A percentile compares a stretch with the other conserved stretches of the same genome.
Conservation (phyloP, 2,113 vertebrate species). For the Tragulus kanchil region DNA sequence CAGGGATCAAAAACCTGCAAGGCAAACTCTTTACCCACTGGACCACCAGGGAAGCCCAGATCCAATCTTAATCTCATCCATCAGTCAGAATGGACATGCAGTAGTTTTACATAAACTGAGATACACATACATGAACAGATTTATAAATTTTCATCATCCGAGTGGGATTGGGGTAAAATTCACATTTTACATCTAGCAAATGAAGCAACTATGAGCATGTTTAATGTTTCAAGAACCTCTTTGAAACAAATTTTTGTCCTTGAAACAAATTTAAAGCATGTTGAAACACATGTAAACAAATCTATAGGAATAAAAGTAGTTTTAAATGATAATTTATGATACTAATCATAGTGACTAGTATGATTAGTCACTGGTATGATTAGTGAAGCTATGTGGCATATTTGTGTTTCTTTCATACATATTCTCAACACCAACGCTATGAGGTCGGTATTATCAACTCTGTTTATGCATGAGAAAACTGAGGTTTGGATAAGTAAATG, state of each 20-base stretch:
- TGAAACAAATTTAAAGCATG: not conserved
- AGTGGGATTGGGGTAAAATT: not conserved
- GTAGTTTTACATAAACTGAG: not conserved
- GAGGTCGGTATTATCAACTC: not conserved
- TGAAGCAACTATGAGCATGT: not conserved
- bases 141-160: not conserved
- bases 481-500: not conserved
- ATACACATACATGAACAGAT: not conserved
- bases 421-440: not conserved
- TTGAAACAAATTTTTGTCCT: not conserved
- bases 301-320: not conserved
- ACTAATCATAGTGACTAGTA: not conserved
- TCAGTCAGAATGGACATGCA: no score
- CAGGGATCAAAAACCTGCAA: no score
- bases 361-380: not conserved
- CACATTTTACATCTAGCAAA: not conserved
- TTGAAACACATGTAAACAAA: not conserved
- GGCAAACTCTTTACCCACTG: no score
- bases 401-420: not conserved
- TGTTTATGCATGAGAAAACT: not conserved
- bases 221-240: not conserved
- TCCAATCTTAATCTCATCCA: no score
- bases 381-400: not conserved
- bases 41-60: no score
- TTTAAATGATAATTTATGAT: slow-evolving; percentile 1